A percentile compares a stretch with the other conserved stretches of the same genome.
phyloP scores from a whole-genome alignment of 2,797 vertebrate genomes.

The Trachurus trachurus region DNA sequence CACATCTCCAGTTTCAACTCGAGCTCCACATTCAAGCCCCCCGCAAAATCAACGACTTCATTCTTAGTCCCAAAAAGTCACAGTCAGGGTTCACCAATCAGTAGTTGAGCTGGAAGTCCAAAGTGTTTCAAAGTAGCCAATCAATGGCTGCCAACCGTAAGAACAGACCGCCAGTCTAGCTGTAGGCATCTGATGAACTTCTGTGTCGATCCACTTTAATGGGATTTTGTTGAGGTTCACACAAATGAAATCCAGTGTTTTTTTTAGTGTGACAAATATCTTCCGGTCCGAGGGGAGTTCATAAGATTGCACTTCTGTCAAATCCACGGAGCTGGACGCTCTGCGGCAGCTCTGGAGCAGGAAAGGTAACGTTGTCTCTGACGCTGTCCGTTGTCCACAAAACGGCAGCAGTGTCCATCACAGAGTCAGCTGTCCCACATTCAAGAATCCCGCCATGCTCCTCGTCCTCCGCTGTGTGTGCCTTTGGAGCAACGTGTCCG shows the following conservation, averaged over 20 bases:
- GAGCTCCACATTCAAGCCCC: constrained; percentile 34
- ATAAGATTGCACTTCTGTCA: constrained; percentile 71
- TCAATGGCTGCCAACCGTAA: constrained; percentile 58
- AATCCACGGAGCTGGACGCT: constrained; percentile 44
- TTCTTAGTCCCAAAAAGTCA: constrained; percentile 24
- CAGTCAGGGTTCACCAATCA: constrained; percentile 21
- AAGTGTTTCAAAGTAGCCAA: constrained; percentile 43
- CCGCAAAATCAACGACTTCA: constrained; percentile 3
- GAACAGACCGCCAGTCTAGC: constrained; percentile 24
- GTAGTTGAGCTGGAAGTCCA: constrained; percentile 20
- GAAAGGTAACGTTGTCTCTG: constrained; percentile 21
- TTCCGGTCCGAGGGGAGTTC: constrained; percentile 51
- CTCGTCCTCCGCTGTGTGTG: constrained; percentile 31
- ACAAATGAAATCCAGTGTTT: constrained; percentile 62
- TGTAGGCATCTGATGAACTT: constrained; percentile 18
- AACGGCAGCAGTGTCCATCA: constrained; percentile 22
- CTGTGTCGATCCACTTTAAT: constrained; percentile 23
- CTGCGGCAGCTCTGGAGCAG: constrained; percentile 41
- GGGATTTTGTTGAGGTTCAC: constrained; percentile 41
- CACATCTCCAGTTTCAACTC: constrained; percentile 17
- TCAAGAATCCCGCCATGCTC: constrained; percentile 32
- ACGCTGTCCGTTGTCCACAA: constrained; percentile 16
- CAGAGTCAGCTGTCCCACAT: constrained; percentile 22
- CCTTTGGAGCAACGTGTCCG: constrained; percentile 32
- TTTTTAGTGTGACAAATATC: constrained; percentile 56